Conservation (phyloP, 2,113 vertebrate genomes). For the Lonchura striata region DNA sequence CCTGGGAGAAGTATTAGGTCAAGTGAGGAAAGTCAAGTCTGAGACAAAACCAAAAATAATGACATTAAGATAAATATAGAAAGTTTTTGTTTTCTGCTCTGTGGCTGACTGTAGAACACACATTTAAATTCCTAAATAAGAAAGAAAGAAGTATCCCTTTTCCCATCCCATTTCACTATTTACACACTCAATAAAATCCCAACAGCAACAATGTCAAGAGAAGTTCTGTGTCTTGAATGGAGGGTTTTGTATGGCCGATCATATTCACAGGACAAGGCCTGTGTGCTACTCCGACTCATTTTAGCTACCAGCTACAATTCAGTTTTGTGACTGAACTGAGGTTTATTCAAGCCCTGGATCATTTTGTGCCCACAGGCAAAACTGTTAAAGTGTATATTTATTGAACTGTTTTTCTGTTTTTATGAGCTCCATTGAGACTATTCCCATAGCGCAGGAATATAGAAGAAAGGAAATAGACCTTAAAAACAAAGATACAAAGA, state of each 20-base stretch:
- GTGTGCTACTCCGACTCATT: neutral
- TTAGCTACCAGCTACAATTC: neutral
- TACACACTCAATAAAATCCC: neutral
- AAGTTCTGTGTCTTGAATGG: neutral
- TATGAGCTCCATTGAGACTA: constrained; percentile 5
- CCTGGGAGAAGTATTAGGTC: neutral
- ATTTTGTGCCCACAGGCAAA: neutral
- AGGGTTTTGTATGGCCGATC: neutral
- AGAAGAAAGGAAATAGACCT: constrained; percentile 3
- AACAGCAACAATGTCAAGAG: neutral
- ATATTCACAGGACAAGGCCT: neutral
- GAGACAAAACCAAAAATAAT: neutral
- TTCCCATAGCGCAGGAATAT: neutral
- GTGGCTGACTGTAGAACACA: neutral
- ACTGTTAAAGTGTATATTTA: neutral
- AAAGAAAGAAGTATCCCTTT: neutral
- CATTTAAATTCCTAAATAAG: neutral
- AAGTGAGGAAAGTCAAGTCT: neutral
- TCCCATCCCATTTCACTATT: neutral
- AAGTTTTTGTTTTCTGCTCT: neutral
- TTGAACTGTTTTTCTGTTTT: neutral
- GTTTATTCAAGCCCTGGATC: neutral
- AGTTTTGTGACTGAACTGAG: neutral
- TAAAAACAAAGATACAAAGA: constrained; percentile 37
- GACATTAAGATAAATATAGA: neutral